phyloP scores from a whole-genome alignment of 2,797 vertebrate species.

The Acridotheres tristis region DNA sequence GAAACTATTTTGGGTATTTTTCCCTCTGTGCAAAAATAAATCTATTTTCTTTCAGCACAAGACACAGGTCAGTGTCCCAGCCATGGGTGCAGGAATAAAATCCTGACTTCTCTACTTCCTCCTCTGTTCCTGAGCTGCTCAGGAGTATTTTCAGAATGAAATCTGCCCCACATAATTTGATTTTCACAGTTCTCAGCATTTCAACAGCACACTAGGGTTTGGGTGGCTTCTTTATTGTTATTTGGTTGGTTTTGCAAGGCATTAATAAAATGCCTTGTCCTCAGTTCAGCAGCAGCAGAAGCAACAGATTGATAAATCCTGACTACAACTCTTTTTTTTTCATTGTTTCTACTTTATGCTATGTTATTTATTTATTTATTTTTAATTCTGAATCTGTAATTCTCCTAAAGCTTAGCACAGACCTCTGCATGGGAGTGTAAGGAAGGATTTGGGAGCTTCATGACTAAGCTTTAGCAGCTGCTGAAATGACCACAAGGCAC shows the following conservation, averaged over 20 bases:
- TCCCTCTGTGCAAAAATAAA: not conserved
- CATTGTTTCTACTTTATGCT: not conserved
- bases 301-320: not conserved
- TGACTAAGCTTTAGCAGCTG: not conserved
- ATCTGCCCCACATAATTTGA: not conserved
- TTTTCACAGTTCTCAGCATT: not conserved
- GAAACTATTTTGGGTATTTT: not conserved
- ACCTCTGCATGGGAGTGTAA: not conserved
- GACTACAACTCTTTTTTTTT: not conserved
- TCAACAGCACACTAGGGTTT: not conserved
- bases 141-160: not conserved
- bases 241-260: not conserved
- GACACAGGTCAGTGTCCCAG: not conserved
- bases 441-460: not conserved
- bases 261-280: not conserved
- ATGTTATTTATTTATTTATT: not conserved
- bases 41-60: not conserved
- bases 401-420: not conserved
- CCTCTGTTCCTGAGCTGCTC: not conserved
- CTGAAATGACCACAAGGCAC: not conserved
- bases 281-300: not conserved
- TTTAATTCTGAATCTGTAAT: not conserved
- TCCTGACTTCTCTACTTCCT: not conserved
- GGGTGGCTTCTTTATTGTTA: not conserved
- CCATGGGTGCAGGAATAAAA: not conserved